Conservation (phyloP, 1,140 invertebrate species). For the Cepaea nemoralis region DNA sequence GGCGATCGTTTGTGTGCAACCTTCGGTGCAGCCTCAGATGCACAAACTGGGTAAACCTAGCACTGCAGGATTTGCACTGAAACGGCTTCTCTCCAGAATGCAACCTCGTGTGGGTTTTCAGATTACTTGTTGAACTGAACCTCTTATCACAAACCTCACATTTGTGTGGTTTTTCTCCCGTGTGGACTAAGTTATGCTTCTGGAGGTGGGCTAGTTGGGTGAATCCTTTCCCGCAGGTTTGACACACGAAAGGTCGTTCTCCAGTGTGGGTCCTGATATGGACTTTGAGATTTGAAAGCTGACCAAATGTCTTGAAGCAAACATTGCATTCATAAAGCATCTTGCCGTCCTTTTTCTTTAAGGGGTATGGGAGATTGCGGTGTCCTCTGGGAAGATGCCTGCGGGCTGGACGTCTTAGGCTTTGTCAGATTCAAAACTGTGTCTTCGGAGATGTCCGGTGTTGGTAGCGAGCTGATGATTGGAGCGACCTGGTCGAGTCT, state of each 20-base stretch:
- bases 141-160: conserved; percentile 77
- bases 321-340: conserved; percentile 99
- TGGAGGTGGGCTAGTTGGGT: conserved; percentile 71
- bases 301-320: conserved; percentile 98
- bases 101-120: conserved; percentile 96
- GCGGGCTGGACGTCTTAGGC: conserved; percentile 43
- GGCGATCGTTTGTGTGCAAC: conserved; percentile 97
- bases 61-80: conserved; percentile 92
- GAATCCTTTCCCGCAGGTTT: conserved; percentile 73
- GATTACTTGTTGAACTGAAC: conserved; percentile 97
- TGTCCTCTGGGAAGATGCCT: conserved; percentile 80
- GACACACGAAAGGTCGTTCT: conserved; percentile 96
- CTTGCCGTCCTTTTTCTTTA: conserved; percentile 98
- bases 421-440: conserved; percentile 63
- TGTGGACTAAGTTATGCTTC: conserved; percentile 87
- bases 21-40: conserved; percentile 96
- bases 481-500: conserved; percentile 24
- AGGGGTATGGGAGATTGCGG: conserved; percentile 91
- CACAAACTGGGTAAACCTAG: conserved; percentile 98
- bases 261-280: conserved; percentile 97
- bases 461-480: conserved; percentile 45
- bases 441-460: conserved; percentile 46
- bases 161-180: conserved; percentile 96
- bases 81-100: conserved; percentile 83
- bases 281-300: conserved; percentile 98